These are phyloP conservation scores for Drosophila pachea DNA, from an alignment of 1,140 invertebrate species.

Conservation along the genomic window DNA sequence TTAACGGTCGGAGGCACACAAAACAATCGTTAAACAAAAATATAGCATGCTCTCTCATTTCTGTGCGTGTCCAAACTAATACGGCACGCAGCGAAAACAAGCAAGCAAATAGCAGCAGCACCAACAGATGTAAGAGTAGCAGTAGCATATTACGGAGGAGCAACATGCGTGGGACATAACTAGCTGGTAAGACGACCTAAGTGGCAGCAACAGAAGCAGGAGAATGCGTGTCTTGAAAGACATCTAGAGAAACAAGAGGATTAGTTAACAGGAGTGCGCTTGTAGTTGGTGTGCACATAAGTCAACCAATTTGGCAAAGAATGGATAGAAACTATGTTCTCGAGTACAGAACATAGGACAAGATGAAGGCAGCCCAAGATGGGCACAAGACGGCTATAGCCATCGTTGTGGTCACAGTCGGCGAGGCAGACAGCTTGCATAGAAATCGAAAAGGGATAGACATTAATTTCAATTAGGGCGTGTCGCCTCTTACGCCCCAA, in stretches of 20 bases:
- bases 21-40: slow-evolving; percentile 74
- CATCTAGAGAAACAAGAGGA: slow-evolving; percentile 19
- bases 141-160: slow-evolving; percentile 6
- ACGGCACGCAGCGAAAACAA: slow-evolving; percentile 40
- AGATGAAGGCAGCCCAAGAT: slow-evolving; percentile 4
- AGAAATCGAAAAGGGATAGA: slow-evolving; percentile 69
- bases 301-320: slow-evolving; percentile 40
- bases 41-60: slow-evolving; percentile 46
- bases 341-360: slow-evolving; percentile 32
- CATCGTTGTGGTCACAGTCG: neutral
- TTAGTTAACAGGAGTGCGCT: slow-evolving; percentile 53
- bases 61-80: slow-evolving; percentile 71
- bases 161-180: slow-evolving; percentile 7
- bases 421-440: slow-evolving; percentile 15
- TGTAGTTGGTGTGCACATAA: slow-evolving; percentile 27
- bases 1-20: slow-evolving; percentile 62
- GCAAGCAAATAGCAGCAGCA: slow-evolving; percentile 30
- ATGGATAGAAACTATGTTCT: slow-evolving; percentile 35
- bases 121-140: no score
- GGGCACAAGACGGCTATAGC: neutral
- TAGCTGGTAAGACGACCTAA: slow-evolving; percentile 10
- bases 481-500: slow-evolving; percentile 46
- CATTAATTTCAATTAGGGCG: slow-evolving; percentile 75
- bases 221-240: slow-evolving; percentile 36
- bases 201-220: neutral